These are phyloP conservation scores for Sacculina carcini DNA, from an alignment of 2,888 invertebrate species.

Conservation along the genomic window DNA sequence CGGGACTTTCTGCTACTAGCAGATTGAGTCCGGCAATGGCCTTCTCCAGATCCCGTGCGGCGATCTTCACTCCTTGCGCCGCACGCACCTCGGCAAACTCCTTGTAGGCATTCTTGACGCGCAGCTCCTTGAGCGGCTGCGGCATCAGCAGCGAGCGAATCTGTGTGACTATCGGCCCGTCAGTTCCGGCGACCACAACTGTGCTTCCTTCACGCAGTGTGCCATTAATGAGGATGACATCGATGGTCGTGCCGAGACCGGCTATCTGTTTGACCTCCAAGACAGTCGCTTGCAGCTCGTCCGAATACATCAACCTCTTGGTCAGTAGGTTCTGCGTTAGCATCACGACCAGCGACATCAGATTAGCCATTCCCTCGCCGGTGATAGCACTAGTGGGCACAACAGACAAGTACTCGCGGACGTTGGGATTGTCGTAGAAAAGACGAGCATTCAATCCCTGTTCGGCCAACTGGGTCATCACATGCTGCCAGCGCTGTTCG, in stretches of 20 bases:
- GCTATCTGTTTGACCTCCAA: constrained; percentile 70
- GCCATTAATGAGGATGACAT: constrained; percentile 93
- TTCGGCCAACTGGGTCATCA: constrained; percentile 78
- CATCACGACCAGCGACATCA: constrained; percentile 74
- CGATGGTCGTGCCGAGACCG: constrained; percentile 92
- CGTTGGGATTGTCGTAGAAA: constrained; percentile 86
- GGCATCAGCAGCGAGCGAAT: constrained; percentile 92
- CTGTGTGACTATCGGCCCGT: constrained; percentile 92
- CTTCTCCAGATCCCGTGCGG: constrained; percentile 92
- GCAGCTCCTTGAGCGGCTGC: constrained; percentile 82
- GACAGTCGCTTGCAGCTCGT: constrained; percentile 55
- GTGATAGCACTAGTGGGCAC: constrained; percentile 94
- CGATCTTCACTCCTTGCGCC: constrained; percentile 94
- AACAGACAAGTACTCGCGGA: constrained; percentile 70
- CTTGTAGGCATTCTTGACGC: constrained; percentile 59
- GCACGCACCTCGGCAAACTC: constrained; percentile 83
- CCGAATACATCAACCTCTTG: constrained; percentile 66
- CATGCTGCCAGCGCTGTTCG: constrained; percentile 59
- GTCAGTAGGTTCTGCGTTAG: constrained; percentile 69
- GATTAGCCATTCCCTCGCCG: constrained; percentile 95
- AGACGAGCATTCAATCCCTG: constrained; percentile 79
- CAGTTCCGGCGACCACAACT: constrained; percentile 82
- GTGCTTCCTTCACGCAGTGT: constrained; percentile 77
- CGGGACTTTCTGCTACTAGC: constrained; percentile 65
- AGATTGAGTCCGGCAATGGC: constrained; percentile 61